phyloP scores from a whole-genome alignment of 1,140 invertebrate species.

The Brachionus plicatilis region DNA sequence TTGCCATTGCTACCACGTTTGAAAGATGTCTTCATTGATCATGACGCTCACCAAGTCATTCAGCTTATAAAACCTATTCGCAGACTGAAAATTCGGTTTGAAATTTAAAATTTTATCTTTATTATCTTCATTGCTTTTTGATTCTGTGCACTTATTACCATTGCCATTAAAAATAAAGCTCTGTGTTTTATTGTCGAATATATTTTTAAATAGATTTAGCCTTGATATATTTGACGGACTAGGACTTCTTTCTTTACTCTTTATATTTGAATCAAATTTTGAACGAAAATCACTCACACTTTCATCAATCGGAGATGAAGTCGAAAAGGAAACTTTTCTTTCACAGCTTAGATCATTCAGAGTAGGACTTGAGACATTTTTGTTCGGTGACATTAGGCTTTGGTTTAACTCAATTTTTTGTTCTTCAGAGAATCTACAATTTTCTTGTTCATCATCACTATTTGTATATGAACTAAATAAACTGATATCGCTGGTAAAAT shows the following conservation, averaged over 20 bases:
- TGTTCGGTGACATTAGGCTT: background rate
- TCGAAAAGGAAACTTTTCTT: background rate
- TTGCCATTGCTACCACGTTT: background rate
- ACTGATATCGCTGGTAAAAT: background rate
- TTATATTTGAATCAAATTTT: background rate
- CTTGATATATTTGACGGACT: conserved; percentile 1
- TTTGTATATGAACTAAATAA: background rate
- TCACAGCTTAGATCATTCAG: background rate
- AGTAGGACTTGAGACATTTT: background rate
- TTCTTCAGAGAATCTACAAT: background rate
- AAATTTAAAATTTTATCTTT: background rate
- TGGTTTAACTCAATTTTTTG: background rate
- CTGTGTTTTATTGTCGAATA: background rate
- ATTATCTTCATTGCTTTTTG: background rate
- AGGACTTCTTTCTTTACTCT: conserved; percentile 16
- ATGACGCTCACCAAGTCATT: conserved; percentile 38
- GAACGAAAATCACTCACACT: background rate
- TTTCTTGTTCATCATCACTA: background rate
- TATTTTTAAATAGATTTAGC: background rate
- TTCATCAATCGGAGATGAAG: background rate
- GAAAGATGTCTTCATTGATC: conserved; percentile 30
- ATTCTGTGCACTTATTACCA: background rate
- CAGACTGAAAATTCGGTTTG: background rate
- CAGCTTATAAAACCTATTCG: conserved; percentile 16
- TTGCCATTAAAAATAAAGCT: background rate